Percentiles rank a stretch among this genome's conserved stretches.
Conservation (phyloP, 1,140 invertebrate species). For the Aphidius ervi region DNA sequence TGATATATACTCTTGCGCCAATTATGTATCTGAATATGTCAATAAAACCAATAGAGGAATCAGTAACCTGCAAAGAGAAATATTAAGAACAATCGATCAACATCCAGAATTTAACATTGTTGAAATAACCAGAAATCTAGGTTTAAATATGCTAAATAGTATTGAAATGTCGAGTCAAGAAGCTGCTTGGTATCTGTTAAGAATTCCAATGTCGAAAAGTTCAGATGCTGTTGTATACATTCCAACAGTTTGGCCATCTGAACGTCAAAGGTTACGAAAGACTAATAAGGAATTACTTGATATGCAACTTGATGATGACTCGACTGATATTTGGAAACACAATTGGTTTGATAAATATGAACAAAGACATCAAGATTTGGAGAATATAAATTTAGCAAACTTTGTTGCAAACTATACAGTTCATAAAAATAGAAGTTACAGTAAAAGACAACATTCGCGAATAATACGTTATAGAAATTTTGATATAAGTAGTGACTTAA, state of each 20-base stretch:
- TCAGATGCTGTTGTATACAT: neutral
- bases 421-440: neutral
- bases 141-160: constrained; percentile 26
- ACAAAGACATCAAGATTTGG: constrained; percentile 19
- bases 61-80: neutral
- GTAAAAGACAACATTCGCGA: neutral
- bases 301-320: constrained; percentile 18
- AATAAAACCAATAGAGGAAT: neutral
- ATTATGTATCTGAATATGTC: neutral
- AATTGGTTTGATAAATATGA: constrained; percentile 35
- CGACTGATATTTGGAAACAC: constrained; percentile 33
- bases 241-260: constrained; percentile 33
- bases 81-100: neutral
- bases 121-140: neutral
- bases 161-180: constrained; percentile 34
- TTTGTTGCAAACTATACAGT: constrained; percentile 13
- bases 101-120: neutral
- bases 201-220: constrained; percentile 7
- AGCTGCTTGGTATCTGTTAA: constrained; percentile 27
- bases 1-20: too few species aligned
- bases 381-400: constrained; percentile 8
- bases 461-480: neutral
- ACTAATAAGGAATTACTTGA: constrained; percentile 24
- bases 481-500: neutral
- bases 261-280: constrained; percentile 35